Evolutionary conservation across 2,113 vertebrate genomes (phyloP).

Genomic region (Spea bombifrons): DNA sequence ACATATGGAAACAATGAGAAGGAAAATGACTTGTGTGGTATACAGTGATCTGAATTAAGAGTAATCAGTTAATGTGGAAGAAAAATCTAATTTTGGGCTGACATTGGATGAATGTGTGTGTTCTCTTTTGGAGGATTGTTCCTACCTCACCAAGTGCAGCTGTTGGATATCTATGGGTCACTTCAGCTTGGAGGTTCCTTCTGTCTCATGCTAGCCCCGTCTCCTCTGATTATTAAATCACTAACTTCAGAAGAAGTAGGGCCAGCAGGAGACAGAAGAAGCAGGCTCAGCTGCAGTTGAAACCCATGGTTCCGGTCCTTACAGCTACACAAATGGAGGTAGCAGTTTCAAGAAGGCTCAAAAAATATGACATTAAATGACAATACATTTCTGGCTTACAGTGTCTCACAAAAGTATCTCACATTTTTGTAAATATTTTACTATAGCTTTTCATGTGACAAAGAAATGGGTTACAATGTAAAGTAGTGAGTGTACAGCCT

Average conservation of each 20-base stretch:
- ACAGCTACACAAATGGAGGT: constrained; percentile 40
- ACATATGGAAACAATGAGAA: too few species aligned
- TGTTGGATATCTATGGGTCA: constrained; percentile 30
- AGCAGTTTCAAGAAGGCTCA: not conserved
- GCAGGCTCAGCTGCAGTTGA: constrained; percentile 43
- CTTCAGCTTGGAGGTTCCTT: constrained; percentile 43
- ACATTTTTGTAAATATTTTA: too few species aligned
- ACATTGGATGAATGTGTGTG: not conserved
- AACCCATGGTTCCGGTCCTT: constrained; percentile 24
- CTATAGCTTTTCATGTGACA: too few species aligned
- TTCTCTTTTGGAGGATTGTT: not conserved
- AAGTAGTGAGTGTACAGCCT: too few species aligned
- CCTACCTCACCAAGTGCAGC: constrained; percentile 30
- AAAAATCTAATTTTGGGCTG: not conserved
- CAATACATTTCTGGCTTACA: not conserved
- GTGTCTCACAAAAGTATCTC: too few species aligned
- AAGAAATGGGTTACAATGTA: too few species aligned
- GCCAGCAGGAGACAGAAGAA: constrained; percentile 46
- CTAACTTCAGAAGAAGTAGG: constrained; percentile 42
- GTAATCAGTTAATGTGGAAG: not conserved
- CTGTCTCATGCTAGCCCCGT: constrained; percentile 45
- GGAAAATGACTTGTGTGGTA: too few species aligned
- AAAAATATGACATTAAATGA: constrained; percentile 1
- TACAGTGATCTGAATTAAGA: too few species aligned
- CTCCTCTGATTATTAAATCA: constrained; percentile 35